Evolutionary conservation across 1,140 invertebrate genomes (phyloP), one percentile per base, ranked within the genome.

Genomic region (Campoletis sonorensis): DNA sequence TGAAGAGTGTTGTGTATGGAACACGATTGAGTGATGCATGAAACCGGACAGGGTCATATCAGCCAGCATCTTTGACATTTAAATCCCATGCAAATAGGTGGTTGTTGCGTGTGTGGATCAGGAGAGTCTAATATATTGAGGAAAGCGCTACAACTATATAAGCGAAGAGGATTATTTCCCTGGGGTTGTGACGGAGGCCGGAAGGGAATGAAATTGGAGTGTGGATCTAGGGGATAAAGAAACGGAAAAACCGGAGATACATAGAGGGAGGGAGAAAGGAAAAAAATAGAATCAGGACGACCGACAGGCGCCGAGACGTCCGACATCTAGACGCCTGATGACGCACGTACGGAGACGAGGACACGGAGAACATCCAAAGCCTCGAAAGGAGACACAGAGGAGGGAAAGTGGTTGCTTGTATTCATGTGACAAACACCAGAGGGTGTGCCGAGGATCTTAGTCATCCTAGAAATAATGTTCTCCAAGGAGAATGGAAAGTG

Each of bases 241-340:
- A 49, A 78, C 30, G 67, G 27, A 45, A 77, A 45, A 45, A 45
- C 40, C 11, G 13, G 40, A 37, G 37, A 37, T 45, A 45, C 40
- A 45, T 30, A 40, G 37, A 23, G 40, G 18, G 18, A 30, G 61
- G 40, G 16, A 75, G n/a, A 13, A 27, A 75, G 45, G 45, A 21
- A 54, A 54, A 75, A 75, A 75, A 51, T 54, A 30, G 26, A 54
- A 75, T 51, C 45, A 11, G 71, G 51, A 77, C 51, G 71, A 77
- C 72, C 73, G 80, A 54, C 81, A 75, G 81, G 78, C 81, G 81
- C 81, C 81, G 40, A 18, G 71, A 82, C 37, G 16, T 40, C 78
- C 81, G 81, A 79, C 77, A 16, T 37, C 23, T 58, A 27, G 58
- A 80, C 58, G 45, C 49, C 37, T 49, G 45, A 37, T 82, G 81